phyloP scores from a whole-genome alignment of 2,797 vertebrate genomes.

The Paguma larvata region DNA sequence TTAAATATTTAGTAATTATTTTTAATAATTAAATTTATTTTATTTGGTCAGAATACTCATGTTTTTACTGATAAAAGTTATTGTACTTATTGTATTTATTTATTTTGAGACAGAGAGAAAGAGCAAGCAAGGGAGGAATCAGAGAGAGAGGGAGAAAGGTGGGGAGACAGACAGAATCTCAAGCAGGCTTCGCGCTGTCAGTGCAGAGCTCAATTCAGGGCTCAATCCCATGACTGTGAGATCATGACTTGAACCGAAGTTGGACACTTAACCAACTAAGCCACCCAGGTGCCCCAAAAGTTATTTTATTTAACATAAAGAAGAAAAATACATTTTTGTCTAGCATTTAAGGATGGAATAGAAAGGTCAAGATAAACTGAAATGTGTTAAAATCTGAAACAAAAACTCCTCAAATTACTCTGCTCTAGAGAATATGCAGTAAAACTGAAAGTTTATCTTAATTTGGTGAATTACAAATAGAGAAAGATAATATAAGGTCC shows the following conservation, averaged over 20 bases:
- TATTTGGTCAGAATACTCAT: slow-evolving; percentile 1
- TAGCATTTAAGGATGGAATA: slow-evolving; percentile 50
- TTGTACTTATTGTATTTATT: too few relatives aligned
- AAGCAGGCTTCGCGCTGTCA: too few relatives aligned
- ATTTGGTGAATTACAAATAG: neutral
- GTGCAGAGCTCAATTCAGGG: too few relatives aligned
- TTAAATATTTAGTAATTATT: neutral
- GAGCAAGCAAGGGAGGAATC: too few relatives aligned
- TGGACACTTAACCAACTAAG: too few relatives aligned
- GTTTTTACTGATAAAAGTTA: slow-evolving; percentile 14
- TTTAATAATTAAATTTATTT: neutral
- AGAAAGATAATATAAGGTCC: neutral
- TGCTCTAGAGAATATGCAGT: slow-evolving; percentile 31
- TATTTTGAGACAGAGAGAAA: too few relatives aligned
- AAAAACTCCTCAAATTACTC: slow-evolving; percentile 53
- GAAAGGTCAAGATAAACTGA: slow-evolving; percentile 52
- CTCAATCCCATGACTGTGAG: too few relatives aligned
- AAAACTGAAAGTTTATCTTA: slow-evolving; percentile 33
- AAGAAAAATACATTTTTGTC: slow-evolving; percentile 29
- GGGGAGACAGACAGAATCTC: too few relatives aligned
- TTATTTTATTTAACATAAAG: slow-evolving; percentile 21
- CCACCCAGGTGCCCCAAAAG: neutral
- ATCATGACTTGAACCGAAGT: too few relatives aligned
- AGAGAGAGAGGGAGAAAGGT: too few relatives aligned
- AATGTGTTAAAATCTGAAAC: slow-evolving; percentile 23